Evolutionary conservation across 2,797 vertebrate species (phyloP).

Genomic region (Pygocentrus nattereri): DNA sequence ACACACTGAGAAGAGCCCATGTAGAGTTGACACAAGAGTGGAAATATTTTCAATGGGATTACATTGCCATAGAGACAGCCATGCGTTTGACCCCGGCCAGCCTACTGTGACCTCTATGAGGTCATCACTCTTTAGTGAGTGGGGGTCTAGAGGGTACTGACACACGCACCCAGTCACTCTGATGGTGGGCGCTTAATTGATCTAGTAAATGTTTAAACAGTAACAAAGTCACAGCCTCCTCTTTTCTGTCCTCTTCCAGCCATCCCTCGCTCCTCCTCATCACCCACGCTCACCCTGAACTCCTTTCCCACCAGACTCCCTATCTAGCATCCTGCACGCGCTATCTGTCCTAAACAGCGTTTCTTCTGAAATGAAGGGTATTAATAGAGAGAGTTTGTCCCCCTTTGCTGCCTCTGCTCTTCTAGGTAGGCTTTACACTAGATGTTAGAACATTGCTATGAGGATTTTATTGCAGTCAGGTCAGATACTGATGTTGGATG

Average conservation of each 20-base stretch:
- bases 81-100: conserved; percentile 20
- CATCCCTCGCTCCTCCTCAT: background rate
- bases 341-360: no score
- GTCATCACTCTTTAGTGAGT: conserved; percentile 29
- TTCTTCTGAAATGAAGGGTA: no score
- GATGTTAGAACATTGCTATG: no score
- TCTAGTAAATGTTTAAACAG: conserved; percentile 51
- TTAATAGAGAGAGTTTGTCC: no score
- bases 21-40: conserved; percentile 16
- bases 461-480: no score
- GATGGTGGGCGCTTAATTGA: conserved; percentile 34
- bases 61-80: background rate
- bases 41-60: conserved; percentile 23
- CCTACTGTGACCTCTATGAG: conserved; percentile 16
- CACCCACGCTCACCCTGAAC: background rate
- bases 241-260: background rate
- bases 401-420: no score
- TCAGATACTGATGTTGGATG: no score
- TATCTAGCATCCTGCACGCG: no score
- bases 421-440: no score
- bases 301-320: background rate
- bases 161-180: background rate
- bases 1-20: background rate
- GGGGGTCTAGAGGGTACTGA: background rate
- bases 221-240: background rate